Evolutionary conservation across 2,888 invertebrate genomes (phyloP), one percentile per base, ranked within the genome.

Genomic region (Cryptus armator): DNA sequence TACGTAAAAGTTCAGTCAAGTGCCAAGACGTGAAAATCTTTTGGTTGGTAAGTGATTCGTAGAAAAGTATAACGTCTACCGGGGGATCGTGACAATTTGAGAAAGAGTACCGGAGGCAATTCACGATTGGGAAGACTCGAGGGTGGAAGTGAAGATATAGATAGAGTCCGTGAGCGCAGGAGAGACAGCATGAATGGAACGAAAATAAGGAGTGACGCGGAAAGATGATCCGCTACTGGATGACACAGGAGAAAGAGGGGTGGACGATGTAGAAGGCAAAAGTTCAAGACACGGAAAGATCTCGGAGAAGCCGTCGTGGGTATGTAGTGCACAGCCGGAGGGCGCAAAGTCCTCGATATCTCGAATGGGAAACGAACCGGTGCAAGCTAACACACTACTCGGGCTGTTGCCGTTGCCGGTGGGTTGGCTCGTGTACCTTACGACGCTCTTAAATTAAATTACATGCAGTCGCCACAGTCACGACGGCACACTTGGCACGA

Each of bases 361-460:
- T 53, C 75, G 75, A 77, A 83, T 85, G 85, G 81, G 72, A 84
- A 84, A 84, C 64, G 83, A 84, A 85, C 75, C 68, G 82, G 48
- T 56, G 77, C 44, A n/a, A 56, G 46, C 62, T 62, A 62, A 62
- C 62, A 62, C 62, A 62, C 62, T 16, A 16, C 53, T 3, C 37
- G 24, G 67, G 59, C 44, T 56, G 44, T 66, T 16, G 67, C 19
- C 77, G 16, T 12, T 64, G 46, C 48, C 48, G 46, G 48, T 44
- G 68, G 68, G 68, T 12, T 46, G 83, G 86, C 84, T 86, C 77
- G 88, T 87, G 87, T 91, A 90, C 90, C 91, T 92, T 92, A 91
- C 90, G 91, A 90, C 87, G 89, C 90, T 90, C 91, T 92, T 91
- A 92, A 92, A 92, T 92, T 91, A 92, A 92, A 92, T 92, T 92